Evolutionary conservation across 2,113 vertebrate genomes (phyloP).

Genomic region (Bombycilla garrulus): DNA sequence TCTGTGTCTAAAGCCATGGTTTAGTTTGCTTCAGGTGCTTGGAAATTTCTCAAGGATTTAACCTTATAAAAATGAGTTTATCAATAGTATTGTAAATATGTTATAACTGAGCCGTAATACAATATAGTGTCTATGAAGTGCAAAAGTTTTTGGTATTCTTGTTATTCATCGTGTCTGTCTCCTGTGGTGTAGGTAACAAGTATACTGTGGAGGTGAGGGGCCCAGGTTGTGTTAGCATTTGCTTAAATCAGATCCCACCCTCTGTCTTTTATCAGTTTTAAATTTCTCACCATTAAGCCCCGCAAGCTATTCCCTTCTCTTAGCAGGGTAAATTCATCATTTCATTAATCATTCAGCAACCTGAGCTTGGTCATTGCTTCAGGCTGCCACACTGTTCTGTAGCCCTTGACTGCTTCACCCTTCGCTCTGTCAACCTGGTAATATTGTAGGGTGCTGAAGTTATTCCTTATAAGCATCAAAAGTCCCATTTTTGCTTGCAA

Average conservation of each 20-base stretch:
- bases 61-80: not conserved
- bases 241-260: not conserved
- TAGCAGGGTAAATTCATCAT: not conserved
- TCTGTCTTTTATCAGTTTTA: not conserved
- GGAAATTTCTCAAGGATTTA: not conserved
- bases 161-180: not conserved
- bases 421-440: not conserved
- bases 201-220: not conserved
- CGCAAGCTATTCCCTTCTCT: not conserved
- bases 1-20: not conserved
- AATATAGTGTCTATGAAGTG: not conserved
- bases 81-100: not conserved
- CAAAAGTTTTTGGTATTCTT: not conserved
- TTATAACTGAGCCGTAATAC: not conserved
- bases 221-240: not conserved
- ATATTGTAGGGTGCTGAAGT: not conserved
- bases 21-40: not conserved
- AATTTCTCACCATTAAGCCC: not conserved
- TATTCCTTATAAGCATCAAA: not conserved
- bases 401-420: not conserved
- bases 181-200: not conserved
- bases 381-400: not conserved
- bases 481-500: not conserved
- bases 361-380: not conserved
- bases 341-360: conserved; percentile 8